A percentile compares a stretch with the other conserved stretches of the same genome.
These are phyloP conservation scores for Cephus sareptanus DNA, from an alignment of 2,888 invertebrate species.

Conservation along the genomic window DNA sequence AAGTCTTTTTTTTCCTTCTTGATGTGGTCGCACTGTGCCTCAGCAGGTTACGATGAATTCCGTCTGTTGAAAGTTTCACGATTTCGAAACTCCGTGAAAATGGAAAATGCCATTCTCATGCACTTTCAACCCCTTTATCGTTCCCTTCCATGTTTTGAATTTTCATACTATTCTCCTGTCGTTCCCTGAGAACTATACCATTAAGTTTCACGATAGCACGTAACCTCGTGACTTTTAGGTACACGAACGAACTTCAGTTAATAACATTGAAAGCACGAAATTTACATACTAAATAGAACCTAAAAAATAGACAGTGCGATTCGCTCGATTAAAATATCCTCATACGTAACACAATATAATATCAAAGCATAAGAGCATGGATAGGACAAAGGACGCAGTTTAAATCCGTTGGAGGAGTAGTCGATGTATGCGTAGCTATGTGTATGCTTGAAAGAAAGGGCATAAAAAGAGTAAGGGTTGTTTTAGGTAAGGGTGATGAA, in stretches of 20 bases:
- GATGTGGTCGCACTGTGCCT: background rate
- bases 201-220: background rate
- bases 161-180: background rate
- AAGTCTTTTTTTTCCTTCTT: background rate
- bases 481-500: background rate
- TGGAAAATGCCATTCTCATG: background rate
- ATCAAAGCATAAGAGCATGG: background rate
- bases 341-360: background rate
- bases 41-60: background rate
- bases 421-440: background rate
- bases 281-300: background rate
- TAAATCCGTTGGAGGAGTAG: slow-evolving; percentile 10
- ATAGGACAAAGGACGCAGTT: slow-evolving; percentile 11
- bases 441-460: background rate
- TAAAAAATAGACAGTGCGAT: background rate
- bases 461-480: background rate
- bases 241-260: background rate
- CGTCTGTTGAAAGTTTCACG: background rate
- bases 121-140: background rate
- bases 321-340: background rate
- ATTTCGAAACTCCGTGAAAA: background rate
- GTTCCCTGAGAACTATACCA: background rate
- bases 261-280: background rate
- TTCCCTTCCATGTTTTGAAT: background rate
- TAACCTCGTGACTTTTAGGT: background rate